Conservation (phyloP, 2,113 vertebrate genomes). For the Nannobrachium achirus region DNA sequence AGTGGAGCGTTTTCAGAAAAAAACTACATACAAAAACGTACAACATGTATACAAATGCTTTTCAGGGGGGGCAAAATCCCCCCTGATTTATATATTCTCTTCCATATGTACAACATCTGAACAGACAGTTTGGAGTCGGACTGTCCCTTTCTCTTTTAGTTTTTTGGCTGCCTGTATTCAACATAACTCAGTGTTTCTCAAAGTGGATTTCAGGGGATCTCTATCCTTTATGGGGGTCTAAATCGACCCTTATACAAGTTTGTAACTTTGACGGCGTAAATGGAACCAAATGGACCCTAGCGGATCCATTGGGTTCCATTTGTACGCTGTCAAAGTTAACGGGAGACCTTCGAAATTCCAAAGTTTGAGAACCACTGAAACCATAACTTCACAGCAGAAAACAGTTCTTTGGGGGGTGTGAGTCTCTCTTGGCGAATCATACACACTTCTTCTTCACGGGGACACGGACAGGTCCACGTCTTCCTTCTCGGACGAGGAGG, state of each 20-base stretch:
- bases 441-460: too few species aligned
- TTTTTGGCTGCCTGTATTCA: conserved; percentile 67
- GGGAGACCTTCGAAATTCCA: conserved; percentile 58
- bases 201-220: too few species aligned
- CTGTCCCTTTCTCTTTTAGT: conserved; percentile 60
- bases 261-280: too few species aligned
- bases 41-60: conserved; percentile 77
- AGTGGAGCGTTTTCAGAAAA: conserved; percentile 73
- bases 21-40: conserved; percentile 79
- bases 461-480: conserved; percentile 92
- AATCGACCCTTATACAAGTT: too few species aligned
- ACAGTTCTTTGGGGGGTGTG: too few species aligned
- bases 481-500: conserved; percentile 95
- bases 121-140: conserved; percentile 32
- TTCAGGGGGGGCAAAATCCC: conserved; percentile 50
- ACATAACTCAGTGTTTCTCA: too few species aligned
- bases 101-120: conserved; percentile 69
- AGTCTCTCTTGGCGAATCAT: conserved; percentile 38
- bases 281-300: too few species aligned
- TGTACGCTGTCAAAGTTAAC: too few species aligned
- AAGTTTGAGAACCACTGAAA: conserved; percentile 47
- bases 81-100: conserved; percentile 78
- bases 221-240: too few species aligned
- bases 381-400: too few species aligned
- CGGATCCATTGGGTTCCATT: too few species aligned